Percentiles rank a stretch among this genome's conserved stretches.
Evolutionary conservation across 2,888 invertebrate genomes (phyloP).

Genomic region (Scrobipalpa atriplicella): DNA sequence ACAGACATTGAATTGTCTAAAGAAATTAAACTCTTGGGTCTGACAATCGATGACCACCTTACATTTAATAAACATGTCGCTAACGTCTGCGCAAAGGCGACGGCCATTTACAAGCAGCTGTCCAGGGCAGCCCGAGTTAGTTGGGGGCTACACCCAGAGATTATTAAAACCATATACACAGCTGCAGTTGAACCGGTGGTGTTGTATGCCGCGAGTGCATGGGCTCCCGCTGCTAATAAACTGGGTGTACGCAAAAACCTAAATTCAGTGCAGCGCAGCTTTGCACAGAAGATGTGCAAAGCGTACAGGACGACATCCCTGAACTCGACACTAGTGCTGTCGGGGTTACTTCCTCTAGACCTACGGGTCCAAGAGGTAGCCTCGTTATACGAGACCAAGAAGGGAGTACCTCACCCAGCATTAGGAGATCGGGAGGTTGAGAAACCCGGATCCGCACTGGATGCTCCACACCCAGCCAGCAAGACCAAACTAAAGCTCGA

Average conservation of each 20-base stretch:
- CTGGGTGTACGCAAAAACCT: neutral
- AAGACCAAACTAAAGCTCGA: neutral
- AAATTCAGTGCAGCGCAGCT: slow-evolving; percentile 14
- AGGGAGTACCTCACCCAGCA: slow-evolving; percentile 7
- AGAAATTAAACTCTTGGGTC: slow-evolving; percentile 32
- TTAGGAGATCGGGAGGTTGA: slow-evolving; percentile 35
- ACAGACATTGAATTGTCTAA: slow-evolving; percentile 16
- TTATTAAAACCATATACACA: slow-evolving; percentile 19
- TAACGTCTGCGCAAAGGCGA: slow-evolving; percentile 13
- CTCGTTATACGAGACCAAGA: slow-evolving; percentile 35
- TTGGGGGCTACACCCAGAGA: slow-evolving; percentile 28
- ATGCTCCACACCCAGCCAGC: slow-evolving; percentile 8
- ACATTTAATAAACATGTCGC: slow-evolving; percentile 23
- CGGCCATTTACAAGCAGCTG: slow-evolving; percentile 22
- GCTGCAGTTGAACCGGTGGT: slow-evolving; percentile 20
- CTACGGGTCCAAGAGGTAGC: slow-evolving; percentile 31
- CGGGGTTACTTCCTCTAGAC: slow-evolving; percentile 30
- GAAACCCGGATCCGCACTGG: neutral
- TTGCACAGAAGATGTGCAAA: slow-evolving; percentile 32
- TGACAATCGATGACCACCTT: slow-evolving; percentile 30
- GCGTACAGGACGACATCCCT: slow-evolving; percentile 35
- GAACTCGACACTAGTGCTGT: slow-evolving; percentile 29
- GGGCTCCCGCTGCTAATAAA: slow-evolving; percentile 23
- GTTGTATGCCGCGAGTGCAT: slow-evolving; percentile 28
- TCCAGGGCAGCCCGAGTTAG: slow-evolving; percentile 17